Evolutionary conservation across 2,888 invertebrate genomes (phyloP).

Genomic region (Metalampra italica): DNA sequence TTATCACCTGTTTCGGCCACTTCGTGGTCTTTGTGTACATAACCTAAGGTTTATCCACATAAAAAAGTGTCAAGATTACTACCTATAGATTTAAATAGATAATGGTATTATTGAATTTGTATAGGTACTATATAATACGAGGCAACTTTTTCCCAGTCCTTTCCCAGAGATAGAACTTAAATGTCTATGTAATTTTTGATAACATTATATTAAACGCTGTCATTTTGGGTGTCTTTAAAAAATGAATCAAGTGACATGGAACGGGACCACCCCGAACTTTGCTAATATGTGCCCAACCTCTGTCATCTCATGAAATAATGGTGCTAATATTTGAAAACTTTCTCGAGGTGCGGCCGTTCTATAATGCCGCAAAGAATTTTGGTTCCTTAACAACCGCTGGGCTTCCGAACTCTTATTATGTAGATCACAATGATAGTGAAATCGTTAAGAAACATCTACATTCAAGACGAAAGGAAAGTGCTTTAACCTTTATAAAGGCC

Average conservation of each 20-base stretch:
- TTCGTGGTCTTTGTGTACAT: too few relatives aligned
- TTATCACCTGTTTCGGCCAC: too few relatives aligned
- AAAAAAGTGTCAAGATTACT: too few relatives aligned
- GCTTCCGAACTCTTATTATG: constrained; percentile 41
- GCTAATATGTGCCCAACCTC: constrained; percentile 77
- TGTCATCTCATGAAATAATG: constrained; percentile 76
- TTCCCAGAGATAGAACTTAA: background rate
- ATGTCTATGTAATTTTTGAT: background rate
- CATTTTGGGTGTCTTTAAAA: constrained; percentile 31
- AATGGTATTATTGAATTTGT: too few relatives aligned
- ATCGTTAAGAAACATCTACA: background rate
- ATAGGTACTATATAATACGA: too few relatives aligned
- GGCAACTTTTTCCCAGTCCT: too few relatives aligned
- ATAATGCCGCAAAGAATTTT: constrained; percentile 63
- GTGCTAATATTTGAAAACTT: constrained; percentile 77
- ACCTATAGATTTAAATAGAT: too few relatives aligned
- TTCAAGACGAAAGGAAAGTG: too few relatives aligned
- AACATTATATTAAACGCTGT: background rate
- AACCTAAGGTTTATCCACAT: too few relatives aligned
- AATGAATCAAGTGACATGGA: constrained; percentile 59
- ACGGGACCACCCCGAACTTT: constrained; percentile 61
- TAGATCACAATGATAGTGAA: background rate
- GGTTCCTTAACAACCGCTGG: constrained; percentile 53
- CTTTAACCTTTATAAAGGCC: too few relatives aligned
- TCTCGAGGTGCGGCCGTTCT: constrained; percentile 54